Percentiles rank a stretch among this genome's conserved stretches.
Evolutionary conservation across 2,797 vertebrate genomes (phyloP).

Genomic region (Adrianichthys oophorus): DNA sequence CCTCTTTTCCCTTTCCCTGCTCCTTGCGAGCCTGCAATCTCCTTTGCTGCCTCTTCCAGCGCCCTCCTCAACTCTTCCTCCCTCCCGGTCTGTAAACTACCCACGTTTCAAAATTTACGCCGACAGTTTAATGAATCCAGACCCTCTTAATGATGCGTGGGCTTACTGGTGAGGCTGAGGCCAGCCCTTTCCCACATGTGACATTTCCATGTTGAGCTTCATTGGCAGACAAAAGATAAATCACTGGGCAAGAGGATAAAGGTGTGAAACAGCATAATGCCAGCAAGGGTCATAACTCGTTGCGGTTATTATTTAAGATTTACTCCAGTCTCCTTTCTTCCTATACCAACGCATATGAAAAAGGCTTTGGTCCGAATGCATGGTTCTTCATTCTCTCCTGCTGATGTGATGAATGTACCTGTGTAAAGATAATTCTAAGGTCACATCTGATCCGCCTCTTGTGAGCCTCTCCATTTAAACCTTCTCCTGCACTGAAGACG

Average conservation of each 20-base stretch:
- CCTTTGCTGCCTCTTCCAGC: slow-evolving; percentile 14
- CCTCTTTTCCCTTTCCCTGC: slow-evolving; percentile 7
- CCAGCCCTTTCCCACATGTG: slow-evolving; percentile 65
- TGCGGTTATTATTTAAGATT: slow-evolving; percentile 75
- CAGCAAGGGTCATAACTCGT: slow-evolving; percentile 72
- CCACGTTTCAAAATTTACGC: slow-evolving; percentile 69
- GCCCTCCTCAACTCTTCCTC: slow-evolving; percentile 17
- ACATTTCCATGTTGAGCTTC: slow-evolving; percentile 74
- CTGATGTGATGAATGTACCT: slow-evolving; percentile 20
- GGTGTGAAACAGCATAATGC: slow-evolving; percentile 69
- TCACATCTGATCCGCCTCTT: slow-evolving; percentile 52
- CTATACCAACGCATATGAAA: slow-evolving; percentile 35
- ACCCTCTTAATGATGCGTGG: slow-evolving; percentile 65
- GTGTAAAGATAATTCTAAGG: slow-evolving; percentile 44
- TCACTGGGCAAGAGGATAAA: slow-evolving; percentile 61
- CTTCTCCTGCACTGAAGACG: slow-evolving; percentile 48
- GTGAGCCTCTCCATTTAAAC: slow-evolving; percentile 47
- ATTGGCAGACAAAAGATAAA: slow-evolving; percentile 73
- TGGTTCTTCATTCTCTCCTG: slow-evolving; percentile 18
- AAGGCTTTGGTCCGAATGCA: slow-evolving; percentile 37
- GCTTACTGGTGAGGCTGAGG: slow-evolving; percentile 55
- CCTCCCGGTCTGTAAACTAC: slow-evolving; percentile 50
- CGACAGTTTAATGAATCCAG: slow-evolving; percentile 79
- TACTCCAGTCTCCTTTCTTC: slow-evolving; percentile 53
- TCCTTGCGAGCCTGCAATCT: slow-evolving; percentile 11